These are phyloP conservation scores for Stenolophus ochropezus DNA, from an alignment of 2,888 invertebrate genomes.

Conservation along the genomic window DNA sequence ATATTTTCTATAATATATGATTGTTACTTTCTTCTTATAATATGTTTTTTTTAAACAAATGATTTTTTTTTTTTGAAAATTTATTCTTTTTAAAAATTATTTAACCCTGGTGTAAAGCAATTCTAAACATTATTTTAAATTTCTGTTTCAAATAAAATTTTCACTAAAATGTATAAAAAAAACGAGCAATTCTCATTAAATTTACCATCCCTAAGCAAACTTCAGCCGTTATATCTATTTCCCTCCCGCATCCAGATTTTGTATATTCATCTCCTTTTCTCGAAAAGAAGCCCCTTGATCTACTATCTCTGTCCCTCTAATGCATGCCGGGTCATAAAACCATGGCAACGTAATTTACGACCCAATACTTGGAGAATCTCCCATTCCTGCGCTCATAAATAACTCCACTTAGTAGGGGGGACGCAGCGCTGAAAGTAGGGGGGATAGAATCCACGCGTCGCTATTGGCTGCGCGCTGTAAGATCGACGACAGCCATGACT, in stretches of 20 bases:
- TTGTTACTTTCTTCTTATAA: too few species aligned
- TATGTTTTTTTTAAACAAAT: too few species aligned
- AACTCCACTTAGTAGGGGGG: slow-evolving; percentile 4
- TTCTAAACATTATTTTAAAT: neutral
- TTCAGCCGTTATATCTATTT: neutral
- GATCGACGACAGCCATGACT: slow-evolving; percentile 43
- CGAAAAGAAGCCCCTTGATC: neutral
- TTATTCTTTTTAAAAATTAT: too few species aligned
- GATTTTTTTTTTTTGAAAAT: too few species aligned
- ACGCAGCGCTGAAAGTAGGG: slow-evolving; percentile 25
- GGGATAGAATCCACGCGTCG: slow-evolving; percentile 7
- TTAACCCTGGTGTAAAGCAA: too few species aligned
- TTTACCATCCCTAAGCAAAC: neutral
- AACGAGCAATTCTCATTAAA: neutral
- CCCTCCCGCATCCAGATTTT: neutral
- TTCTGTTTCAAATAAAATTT: too few species aligned
- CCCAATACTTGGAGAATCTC: slow-evolving; percentile 43
- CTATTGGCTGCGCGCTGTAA: slow-evolving; percentile 11
- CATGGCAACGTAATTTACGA: slow-evolving; percentile 44
- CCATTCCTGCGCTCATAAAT: slow-evolving; percentile 8
- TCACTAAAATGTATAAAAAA: neutral
- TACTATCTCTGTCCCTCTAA: slow-evolving; percentile 21
- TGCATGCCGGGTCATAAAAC: slow-evolving; percentile 11
- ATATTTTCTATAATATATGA: too few species aligned
- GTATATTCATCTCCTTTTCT: neutral